phyloP scores from a whole-genome alignment of 2,888 invertebrate species.

The Poecilobothrus nobilitatus region DNA sequence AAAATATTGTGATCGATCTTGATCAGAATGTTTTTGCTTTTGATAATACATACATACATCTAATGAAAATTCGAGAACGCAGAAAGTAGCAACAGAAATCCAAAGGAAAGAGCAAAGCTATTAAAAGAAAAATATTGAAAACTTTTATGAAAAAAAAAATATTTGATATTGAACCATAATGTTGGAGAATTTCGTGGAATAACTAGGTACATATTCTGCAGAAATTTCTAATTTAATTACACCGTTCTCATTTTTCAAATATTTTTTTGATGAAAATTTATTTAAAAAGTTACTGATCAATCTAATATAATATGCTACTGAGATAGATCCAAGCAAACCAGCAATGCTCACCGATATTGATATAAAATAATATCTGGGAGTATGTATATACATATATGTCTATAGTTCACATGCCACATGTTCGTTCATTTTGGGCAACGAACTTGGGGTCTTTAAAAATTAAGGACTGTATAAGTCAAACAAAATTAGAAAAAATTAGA shows the following conservation, averaged over 20 bases:
- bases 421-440: background rate
- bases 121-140: too few relatives aligned
- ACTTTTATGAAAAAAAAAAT: too few relatives aligned
- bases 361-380: too few relatives aligned
- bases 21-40: too few relatives aligned
- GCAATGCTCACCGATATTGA: background rate
- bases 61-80: too few relatives aligned
- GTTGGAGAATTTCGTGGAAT: too few relatives aligned
- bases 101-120: too few relatives aligned
- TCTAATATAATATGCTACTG: background rate
- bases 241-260: background rate
- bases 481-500: background rate
- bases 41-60: too few relatives aligned
- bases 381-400: background rate
- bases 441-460: background rate
- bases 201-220: too few relatives aligned
- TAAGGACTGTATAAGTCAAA: background rate
- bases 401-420: background rate
- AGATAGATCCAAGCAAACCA: background rate
- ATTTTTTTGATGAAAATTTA: slow-evolving; percentile 4
- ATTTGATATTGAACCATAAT: too few relatives aligned
- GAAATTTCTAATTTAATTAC: background rate
- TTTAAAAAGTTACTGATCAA: background rate
- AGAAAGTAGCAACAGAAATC: too few relatives aligned
- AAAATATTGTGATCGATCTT: too few relatives aligned